Conservation (phyloP, 2,888 invertebrate species). For the Napeogenes inachia region DNA sequence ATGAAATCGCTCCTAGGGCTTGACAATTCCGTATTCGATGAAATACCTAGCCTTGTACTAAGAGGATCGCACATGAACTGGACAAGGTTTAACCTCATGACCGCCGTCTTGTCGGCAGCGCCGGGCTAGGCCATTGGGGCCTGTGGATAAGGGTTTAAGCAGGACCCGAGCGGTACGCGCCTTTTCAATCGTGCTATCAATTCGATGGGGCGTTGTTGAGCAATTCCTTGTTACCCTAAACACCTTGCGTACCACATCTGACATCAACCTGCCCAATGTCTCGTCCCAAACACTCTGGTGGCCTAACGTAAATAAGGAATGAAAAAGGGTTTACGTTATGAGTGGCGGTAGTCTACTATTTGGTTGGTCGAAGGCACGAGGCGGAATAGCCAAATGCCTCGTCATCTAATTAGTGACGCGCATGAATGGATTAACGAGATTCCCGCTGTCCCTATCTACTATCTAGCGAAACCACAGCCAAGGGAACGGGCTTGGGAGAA, state of each 20-base stretch:
- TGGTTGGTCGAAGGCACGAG: neutral
- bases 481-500: slow-evolving; percentile 36
- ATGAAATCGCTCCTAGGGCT: slow-evolving; percentile 20
- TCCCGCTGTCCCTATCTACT: slow-evolving; percentile 54
- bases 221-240: neutral
- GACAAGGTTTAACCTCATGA: slow-evolving; percentile 26
- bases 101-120: slow-evolving; percentile 1
- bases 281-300: neutral
- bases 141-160: slow-evolving; percentile 15
- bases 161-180: slow-evolving; percentile 8
- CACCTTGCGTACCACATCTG: slow-evolving; percentile 3
- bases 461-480: no score
- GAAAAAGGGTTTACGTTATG: neutral
- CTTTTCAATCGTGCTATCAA: neutral
- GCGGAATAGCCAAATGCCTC: slow-evolving; percentile 74
- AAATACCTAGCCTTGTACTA: slow-evolving; percentile 14
- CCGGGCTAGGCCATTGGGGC: neutral
- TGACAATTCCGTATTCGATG: neutral
- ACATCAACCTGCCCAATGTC: slow-evolving; percentile 16
- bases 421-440: slow-evolving; percentile 81
- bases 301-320: neutral
- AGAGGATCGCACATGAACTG: slow-evolving; percentile 29
- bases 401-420: slow-evolving; percentile 80
- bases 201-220: neutral
- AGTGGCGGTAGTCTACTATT: neutral